These are phyloP conservation scores for Cardinalis cardinalis DNA, from an alignment of 2,113 vertebrate species.

Conservation along the genomic window DNA sequence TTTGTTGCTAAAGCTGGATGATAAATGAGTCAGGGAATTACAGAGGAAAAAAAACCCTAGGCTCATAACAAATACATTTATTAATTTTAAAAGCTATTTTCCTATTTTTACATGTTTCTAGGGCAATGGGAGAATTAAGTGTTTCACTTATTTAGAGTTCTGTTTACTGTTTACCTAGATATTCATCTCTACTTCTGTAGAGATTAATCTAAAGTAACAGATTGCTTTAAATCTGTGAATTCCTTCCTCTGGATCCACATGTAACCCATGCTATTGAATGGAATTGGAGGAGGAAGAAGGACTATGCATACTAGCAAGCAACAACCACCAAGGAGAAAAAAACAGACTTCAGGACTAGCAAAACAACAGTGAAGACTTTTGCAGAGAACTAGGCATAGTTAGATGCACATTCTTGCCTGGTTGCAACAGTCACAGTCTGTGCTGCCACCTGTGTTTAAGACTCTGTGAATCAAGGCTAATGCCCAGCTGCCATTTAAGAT, in stretches of 20 bases:
- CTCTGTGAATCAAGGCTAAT: neutral
- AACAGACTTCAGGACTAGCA: neutral
- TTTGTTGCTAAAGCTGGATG: slow-evolving; percentile 4
- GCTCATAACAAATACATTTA: neutral
- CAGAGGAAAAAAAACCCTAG: fast-evolving
- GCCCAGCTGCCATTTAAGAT: neutral
- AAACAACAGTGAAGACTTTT: neutral
- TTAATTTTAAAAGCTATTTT: neutral
- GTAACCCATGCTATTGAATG: neutral
- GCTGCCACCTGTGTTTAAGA: neutral
- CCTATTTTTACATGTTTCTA: neutral
- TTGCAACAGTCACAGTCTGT: neutral
- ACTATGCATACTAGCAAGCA: neutral
- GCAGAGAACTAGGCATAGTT: neutral
- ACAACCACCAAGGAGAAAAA: neutral
- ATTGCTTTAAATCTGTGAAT: neutral
- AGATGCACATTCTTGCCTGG: neutral
- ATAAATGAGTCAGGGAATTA: neutral
- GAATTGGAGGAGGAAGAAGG: neutral
- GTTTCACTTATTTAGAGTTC: neutral
- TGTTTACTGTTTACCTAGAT: neutral
- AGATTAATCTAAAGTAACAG: neutral
- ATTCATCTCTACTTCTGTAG: neutral
- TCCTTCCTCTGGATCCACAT: neutral
- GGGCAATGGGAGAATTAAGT: neutral